Base-by-base conservation (phyloP, 2,888 invertebrate species). In the Nysson spinosus region DNA sequence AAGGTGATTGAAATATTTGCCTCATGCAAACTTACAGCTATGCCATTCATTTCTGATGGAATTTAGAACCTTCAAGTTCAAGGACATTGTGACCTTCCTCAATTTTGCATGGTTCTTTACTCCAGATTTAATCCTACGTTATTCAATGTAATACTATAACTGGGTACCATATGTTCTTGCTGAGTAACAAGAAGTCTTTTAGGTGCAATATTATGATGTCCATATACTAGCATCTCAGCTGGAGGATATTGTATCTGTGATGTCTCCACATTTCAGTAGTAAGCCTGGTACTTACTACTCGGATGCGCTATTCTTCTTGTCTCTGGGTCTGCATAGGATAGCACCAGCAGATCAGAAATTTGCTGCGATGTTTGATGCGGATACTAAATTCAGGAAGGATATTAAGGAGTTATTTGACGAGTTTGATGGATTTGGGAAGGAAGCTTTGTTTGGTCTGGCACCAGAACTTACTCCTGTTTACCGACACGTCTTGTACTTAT, bases 381-480 rank as follows among this genome's bases (percentile, higher is more conserved):
- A 95, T 88, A 90, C 93, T 43, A 92, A 92, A 85, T 92, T 95
- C 84, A 89, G 90, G 72, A 89, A 89, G 16, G 93, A 94, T 83
- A 89, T 95, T 30, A 88, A 88, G 37, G 86, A 91, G 63, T 87
- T 95, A 3, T 92, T 93, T 80, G 84, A 89, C 9, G 90, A 93
- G 77, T 95, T 95, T 82, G 87, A 91, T 9, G 88, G 88, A 40
- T 94, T 95, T 83, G 88, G 90, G 17, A 72, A 88, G 0, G 87
- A 89, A 43, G 91, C 93, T 65, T 83, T 95, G 11, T 92, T 94
- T 77, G 95, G 94, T 0, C 86, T 94, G 19, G 92, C 92, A 0
- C 91, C 92, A 0, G 95, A 95, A 82, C 86, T 93, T 49, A 93
- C 94, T 3, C 94, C 95, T 0, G 94, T 95, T 0, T 95, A 95